Evolutionary conservation across 2,888 invertebrate species (phyloP), one percentile per base, ranked within the genome.

Genomic region (Miltochrista miniata): DNA sequence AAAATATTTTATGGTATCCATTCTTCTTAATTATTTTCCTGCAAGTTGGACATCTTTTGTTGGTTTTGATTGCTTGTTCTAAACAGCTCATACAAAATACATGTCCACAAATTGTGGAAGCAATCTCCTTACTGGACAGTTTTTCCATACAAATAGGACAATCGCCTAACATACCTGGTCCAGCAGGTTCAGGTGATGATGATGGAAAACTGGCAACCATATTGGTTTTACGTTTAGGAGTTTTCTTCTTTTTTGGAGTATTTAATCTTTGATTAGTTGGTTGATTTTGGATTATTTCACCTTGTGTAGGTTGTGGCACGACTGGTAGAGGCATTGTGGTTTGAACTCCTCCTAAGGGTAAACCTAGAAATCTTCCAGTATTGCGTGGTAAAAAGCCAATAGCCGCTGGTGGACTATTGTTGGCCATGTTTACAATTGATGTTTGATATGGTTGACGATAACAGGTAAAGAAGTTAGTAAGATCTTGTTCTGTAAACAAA

Each of bases 71-170:
- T 14, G 82, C 68, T 38, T 56, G 54, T 60, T 71, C 49, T 38
- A 85, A 75, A 56, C 85, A 85, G 2, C 31, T 49, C 63, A 80
- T 69, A 56, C 85, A 85, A 54, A 84, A 85, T 5, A 85, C 61
- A 68, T 85, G 85, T 1, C 85, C 85, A 68, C 84, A 85, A 37
- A 76, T 62, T 13, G 85, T 85, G 24, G 83, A 81, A 35, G 72
- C 83, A 11, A 83, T 61, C 4, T 60, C 35, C 37, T 56, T 68
- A 11, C 51, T 64, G n/a, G 61, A 45, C 8, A 83, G 58, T 41
- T 51, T 66, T 1, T 83, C 83, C 69, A 83, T 71, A 53, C 85
- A 85, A 34, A 85, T 83, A 12, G 84, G 83, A 45, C 85, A 85
- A 31, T 79, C 78, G 7, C 79, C 76, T 45, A 79, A 36, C 7